Percentiles rank a stretch among this genome's conserved stretches.
These are phyloP conservation scores for Hyles lineata DNA, from an alignment of 2,888 invertebrate genomes.

Conservation along the genomic window DNA sequence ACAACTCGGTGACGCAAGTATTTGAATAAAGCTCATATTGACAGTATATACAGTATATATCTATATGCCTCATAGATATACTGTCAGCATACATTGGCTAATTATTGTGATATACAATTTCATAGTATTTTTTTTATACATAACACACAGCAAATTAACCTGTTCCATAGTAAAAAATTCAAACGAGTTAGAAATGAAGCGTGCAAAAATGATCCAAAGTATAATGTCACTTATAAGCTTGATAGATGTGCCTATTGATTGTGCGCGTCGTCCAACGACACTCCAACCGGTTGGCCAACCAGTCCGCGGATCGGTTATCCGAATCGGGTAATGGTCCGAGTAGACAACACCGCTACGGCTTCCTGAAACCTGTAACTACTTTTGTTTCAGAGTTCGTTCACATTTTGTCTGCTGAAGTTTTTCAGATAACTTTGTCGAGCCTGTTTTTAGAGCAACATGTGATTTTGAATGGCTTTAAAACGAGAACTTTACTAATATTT, in stretches of 20 bases:
- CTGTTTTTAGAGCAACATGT: conserved; percentile 28
- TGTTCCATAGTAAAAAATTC: background rate
- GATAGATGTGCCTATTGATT: conserved; percentile 54
- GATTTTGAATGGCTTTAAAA: conserved; percentile 29
- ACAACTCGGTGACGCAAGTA: background rate
- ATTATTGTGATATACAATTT: too few relatives aligned
- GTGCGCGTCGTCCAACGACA: conserved; percentile 31
- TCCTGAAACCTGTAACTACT: conserved; percentile 75
- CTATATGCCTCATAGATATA: background rate
- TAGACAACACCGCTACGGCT: conserved; percentile 64
- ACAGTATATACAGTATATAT: too few relatives aligned
- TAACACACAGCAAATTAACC: background rate
- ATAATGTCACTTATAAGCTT: conserved; percentile 49
- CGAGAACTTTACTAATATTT: conserved; percentile 23
- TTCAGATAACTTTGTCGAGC: conserved; percentile 31
- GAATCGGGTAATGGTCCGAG: conserved; percentile 51
- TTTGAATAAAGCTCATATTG: background rate
- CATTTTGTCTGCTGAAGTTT: conserved; percentile 52
- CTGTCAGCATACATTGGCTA: background rate
- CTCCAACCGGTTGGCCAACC: conserved; percentile 49
- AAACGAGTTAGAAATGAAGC: conserved; percentile 6
- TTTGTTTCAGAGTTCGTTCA: conserved; percentile 65
- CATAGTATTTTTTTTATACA: too few relatives aligned
- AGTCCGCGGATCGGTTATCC: conserved; percentile 36
- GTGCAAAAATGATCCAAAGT: conserved; percentile 31